A percentile compares a stretch with the other conserved stretches of the same genome.
Conservation (phyloP, 1,140 invertebrate genomes). For the Lepidotrigona ventralis region DNA sequence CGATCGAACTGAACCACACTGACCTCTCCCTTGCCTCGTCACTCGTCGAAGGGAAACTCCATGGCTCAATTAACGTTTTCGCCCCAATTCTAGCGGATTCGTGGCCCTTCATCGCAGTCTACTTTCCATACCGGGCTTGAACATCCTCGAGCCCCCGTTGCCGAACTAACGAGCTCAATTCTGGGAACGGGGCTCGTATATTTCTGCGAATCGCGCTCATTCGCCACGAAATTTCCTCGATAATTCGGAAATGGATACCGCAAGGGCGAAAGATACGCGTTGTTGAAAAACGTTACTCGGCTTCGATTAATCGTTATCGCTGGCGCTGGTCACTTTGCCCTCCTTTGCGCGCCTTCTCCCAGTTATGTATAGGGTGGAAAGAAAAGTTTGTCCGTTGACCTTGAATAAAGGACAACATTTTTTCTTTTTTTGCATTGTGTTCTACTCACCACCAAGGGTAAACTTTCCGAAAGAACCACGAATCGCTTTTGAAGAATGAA, state of each 20-base stretch:
- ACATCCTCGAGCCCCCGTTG: background rate
- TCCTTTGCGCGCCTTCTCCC: no score
- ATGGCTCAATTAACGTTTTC: slow-evolving; percentile 34
- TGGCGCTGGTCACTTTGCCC: background rate
- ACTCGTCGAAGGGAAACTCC: slow-evolving; percentile 2
- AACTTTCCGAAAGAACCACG: no score
- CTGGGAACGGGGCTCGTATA: slow-evolving; percentile 19
- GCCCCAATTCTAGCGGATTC: background rate
- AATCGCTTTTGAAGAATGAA: no score
- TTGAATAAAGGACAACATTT: no score
- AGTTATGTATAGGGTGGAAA: no score
- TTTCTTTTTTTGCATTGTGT: no score
- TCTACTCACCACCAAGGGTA: no score
- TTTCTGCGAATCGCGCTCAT: slow-evolving; percentile 20
- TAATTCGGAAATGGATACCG: background rate
- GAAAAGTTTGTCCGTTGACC: no score
- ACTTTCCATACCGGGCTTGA: background rate
- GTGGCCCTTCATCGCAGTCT: no score
- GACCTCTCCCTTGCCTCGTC: background rate
- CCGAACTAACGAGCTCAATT: slow-evolving; percentile 36
- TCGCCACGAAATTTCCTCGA: slow-evolving; percentile 11
- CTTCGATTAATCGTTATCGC: slow-evolving; percentile 8
- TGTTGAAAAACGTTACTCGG: slow-evolving; percentile 1
- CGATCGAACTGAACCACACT: background rate
- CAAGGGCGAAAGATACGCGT: background rate